Percentiles rank a stretch among this genome's conserved stretches.
These are phyloP conservation scores for Chauna torquata DNA, from an alignment of 2,113 vertebrate species.

Conservation along the genomic window DNA sequence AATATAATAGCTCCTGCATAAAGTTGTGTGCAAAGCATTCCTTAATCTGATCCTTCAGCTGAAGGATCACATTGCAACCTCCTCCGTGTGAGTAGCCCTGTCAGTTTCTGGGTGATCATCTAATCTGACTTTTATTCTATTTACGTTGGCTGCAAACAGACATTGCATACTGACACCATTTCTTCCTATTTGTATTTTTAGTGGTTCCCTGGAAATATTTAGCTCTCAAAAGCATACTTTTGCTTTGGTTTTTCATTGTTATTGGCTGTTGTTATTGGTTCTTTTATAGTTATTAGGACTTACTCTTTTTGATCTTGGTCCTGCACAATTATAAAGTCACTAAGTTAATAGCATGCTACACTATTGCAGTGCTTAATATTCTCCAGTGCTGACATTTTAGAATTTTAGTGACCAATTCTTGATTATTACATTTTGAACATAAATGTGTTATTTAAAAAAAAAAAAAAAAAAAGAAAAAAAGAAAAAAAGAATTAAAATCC, in stretches of 20 bases:
- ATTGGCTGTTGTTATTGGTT: not conserved
- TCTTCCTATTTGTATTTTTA: not conserved
- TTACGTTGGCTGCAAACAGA: not conserved
- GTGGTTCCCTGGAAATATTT: not conserved
- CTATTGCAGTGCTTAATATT: not conserved
- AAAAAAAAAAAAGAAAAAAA: not conserved
- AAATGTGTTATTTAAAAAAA: not conserved
- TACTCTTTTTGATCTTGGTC: not conserved
- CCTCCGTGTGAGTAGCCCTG: not conserved
- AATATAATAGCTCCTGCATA: not conserved
- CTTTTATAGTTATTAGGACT: not conserved
- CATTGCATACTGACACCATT: not conserved
- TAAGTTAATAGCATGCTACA: not conserved
- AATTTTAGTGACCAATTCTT: not conserved
- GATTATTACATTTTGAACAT: not conserved
- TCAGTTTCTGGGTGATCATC: not conserved
- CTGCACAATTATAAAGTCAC: not conserved
- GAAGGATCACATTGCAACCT: not conserved
- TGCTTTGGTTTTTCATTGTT: not conserved
- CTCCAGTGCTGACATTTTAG: not conserved
- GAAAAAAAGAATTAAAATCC: not conserved
- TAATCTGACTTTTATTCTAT: not conserved
- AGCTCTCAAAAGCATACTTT: not conserved
- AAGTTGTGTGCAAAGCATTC: constrained; percentile 22
- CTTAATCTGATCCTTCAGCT: constrained; percentile 14